Evolutionary conservation across 2,113 vertebrate species (phyloP).

Genomic region (Coptodon rendalli): DNA sequence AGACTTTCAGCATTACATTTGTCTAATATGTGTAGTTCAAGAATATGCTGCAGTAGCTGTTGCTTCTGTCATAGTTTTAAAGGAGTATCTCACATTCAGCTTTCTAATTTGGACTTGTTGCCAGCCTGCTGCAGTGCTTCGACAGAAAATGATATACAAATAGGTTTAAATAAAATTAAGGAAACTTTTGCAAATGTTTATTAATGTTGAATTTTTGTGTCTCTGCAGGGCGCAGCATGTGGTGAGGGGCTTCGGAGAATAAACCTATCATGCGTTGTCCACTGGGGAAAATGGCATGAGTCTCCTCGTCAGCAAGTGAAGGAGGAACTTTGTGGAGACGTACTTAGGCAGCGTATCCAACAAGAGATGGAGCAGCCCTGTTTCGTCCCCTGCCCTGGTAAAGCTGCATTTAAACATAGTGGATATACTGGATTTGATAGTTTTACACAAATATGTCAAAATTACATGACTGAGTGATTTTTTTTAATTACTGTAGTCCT

Average conservation of each 20-base stretch:
- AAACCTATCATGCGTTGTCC: conserved; percentile 80
- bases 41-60: neutral
- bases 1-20: neutral
- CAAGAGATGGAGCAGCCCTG: conserved; percentile 77
- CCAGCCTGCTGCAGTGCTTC: neutral
- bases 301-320: conserved; percentile 59
- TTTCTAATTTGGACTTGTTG: neutral
- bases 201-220: neutral
- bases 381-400: conserved; percentile 91
- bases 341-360: conserved; percentile 56
- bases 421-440: neutral
- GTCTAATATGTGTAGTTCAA: neutral
- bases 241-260: conserved; percentile 85
- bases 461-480: neutral
- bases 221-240: conserved; percentile 83
- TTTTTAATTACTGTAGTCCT: neutral
- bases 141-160: neutral
- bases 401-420: neutral
- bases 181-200: neutral
- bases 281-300: conserved; percentile 69
- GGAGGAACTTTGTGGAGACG: conserved; percentile 74
- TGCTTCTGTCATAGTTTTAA: neutral
- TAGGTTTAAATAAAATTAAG: neutral
- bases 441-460: neutral
- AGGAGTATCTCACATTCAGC: neutral